A percentile compares a stretch with the other conserved stretches of the same genome.
These are phyloP conservation scores for Periophthalmus modestus DNA, from an alignment of 2,113 vertebrate genomes.

Conservation along the genomic window DNA sequence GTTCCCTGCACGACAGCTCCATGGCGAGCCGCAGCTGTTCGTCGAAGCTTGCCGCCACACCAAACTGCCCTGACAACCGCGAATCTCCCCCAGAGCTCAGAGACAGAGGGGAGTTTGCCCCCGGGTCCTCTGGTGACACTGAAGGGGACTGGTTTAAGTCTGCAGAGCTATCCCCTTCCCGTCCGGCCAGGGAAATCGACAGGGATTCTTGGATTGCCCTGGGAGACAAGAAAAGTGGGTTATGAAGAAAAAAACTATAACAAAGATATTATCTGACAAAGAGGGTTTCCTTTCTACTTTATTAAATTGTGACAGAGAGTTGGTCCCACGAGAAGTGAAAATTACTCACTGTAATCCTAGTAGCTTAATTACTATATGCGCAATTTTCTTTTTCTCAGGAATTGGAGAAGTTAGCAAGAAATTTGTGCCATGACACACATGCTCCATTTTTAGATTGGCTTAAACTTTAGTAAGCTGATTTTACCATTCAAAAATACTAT, in stretches of 20 bases:
- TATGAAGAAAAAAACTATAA: not conserved
- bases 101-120: conserved; percentile 57
- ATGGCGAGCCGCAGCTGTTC: conserved; percentile 91
- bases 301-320: conserved; percentile 38
- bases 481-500: not conserved
- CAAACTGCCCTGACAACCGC: conserved; percentile 55
- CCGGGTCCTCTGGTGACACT: conserved; percentile 60
- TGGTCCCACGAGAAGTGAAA: conserved; percentile 46
- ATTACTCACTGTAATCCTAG: conserved; percentile 46
- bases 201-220: conserved; percentile 93
- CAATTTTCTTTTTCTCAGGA: conserved; percentile 13
- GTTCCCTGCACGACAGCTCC: conserved; percentile 88
- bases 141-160: conserved; percentile 54
- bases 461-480: no score
- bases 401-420: not conserved
- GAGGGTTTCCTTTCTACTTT: conserved; percentile 14
- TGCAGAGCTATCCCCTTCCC: conserved; percentile 59
- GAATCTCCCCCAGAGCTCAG: conserved; percentile 66
- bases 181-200: conserved; percentile 75
- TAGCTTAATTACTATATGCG: conserved; percentile 39
- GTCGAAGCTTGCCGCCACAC: conserved; percentile 79
- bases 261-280: conserved; percentile 22
- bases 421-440: not conserved
- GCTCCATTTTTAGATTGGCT: not conserved
- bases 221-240: not conserved